phyloP scores from a whole-genome alignment of 2,113 vertebrate species.

The Pteronura brasiliensis region DNA sequence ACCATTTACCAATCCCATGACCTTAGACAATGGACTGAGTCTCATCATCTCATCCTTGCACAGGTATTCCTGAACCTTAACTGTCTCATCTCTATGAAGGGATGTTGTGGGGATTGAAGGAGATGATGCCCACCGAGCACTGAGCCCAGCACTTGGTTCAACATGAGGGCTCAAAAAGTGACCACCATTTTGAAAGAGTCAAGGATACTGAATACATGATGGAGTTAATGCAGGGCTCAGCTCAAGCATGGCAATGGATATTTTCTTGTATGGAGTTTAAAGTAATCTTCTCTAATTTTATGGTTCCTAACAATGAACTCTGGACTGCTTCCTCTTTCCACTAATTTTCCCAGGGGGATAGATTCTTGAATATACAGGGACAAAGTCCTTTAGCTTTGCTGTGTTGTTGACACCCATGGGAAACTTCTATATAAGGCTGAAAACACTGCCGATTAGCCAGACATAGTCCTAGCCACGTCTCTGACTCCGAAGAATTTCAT shows the following conservation, averaged over 20 bases:
- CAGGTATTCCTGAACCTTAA: background rate
- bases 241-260: background rate
- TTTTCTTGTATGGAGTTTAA: background rate
- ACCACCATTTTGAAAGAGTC: background rate
- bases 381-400: background rate
- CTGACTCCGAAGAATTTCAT: background rate
- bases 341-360: background rate
- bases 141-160: background rate
- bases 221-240: background rate
- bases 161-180: background rate
- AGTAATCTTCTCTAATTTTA: background rate
- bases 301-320: background rate
- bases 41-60: background rate
- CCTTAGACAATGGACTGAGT: background rate
- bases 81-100: background rate
- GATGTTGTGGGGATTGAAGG: background rate
- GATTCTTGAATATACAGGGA: background rate
- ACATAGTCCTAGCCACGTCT: too few relatives aligned
- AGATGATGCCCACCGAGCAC: accelerated
- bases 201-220: background rate
- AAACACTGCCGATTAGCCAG: background rate
- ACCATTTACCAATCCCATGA: background rate
- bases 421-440: background rate
- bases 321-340: background rate
- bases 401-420: background rate